Conservation (phyloP, 37 sponge, comb jelly and placozoan genomes). For the Corticium candelabrum region DNA sequence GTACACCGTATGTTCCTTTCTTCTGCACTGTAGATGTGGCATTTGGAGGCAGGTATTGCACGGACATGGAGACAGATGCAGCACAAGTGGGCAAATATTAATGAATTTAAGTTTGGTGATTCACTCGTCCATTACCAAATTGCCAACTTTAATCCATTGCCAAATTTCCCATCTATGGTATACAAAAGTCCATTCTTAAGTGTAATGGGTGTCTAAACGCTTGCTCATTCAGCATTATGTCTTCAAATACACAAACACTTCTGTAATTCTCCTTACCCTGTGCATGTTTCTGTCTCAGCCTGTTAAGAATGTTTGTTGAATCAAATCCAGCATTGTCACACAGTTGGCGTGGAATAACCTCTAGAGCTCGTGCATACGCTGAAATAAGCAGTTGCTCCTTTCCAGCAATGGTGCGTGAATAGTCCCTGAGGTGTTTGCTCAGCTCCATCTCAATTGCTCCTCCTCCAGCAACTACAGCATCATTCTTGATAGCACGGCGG, state of each 20-base stretch:
- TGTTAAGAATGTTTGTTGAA: conserved; percentile 86
- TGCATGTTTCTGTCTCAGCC: conserved; percentile 88
- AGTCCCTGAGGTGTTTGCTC: conserved; percentile 77
- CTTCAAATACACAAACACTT: background rate
- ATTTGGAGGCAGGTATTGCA: too few relatives aligned
- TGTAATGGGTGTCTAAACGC: too few relatives aligned
- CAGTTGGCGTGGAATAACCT: conserved; percentile 92
- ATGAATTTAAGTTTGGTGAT: too few relatives aligned
- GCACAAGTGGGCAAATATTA: too few relatives aligned
- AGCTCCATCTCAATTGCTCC: conserved; percentile 99
- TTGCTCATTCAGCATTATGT: background rate
- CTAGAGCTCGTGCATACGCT: conserved; percentile 88
- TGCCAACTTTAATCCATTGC: too few relatives aligned
- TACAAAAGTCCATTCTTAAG: too few relatives aligned
- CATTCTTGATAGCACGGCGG: conserved; percentile 92
- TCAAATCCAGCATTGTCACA: conserved; percentile 99
- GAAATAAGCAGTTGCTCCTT: conserved; percentile 96
- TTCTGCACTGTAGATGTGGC: too few relatives aligned
- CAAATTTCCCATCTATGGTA: too few relatives aligned
- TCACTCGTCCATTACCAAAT: too few relatives aligned
- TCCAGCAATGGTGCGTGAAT: conserved; percentile 81
- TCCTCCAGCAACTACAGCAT: conserved; percentile 95
- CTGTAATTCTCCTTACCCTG: conserved; percentile 16
- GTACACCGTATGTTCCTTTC: too few relatives aligned
- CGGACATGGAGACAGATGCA: too few relatives aligned